A percentile compares a stretch with the other conserved stretches of the same genome.
phyloP scores from a whole-genome alignment of 2,113 vertebrate species.

The Pithys albifrons region DNA sequence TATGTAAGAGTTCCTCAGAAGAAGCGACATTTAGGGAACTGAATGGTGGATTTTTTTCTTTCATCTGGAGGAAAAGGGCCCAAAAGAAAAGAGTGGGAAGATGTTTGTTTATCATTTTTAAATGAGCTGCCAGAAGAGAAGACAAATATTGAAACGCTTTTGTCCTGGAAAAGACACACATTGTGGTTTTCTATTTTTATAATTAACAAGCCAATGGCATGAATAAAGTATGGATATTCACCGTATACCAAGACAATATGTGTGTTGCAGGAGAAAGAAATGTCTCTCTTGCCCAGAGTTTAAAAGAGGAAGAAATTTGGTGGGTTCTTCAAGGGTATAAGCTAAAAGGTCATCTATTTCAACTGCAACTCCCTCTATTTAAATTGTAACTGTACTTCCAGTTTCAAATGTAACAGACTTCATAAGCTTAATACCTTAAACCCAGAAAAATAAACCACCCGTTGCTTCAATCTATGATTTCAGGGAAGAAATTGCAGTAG shows the following conservation, averaged over 20 bases:
- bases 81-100: background rate
- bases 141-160: background rate
- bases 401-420: background rate
- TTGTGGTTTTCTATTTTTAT: background rate
- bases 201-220: background rate
- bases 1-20: constrained; percentile 8
- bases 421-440: background rate
- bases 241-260: background rate
- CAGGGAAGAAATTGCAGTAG: background rate
- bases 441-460: background rate
- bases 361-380: background rate
- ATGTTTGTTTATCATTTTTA: constrained; percentile 27
- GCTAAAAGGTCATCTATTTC: background rate
- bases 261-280: background rate
- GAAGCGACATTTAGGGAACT: background rate
- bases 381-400: background rate
- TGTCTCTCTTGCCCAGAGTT: background rate
- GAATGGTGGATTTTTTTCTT: background rate
- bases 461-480: background rate
- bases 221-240: background rate
- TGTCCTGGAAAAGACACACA: background rate
- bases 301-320: background rate
- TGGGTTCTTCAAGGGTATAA: background rate
- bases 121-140: background rate
- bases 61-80: background rate